Evolutionary conservation across 2,888 invertebrate species (phyloP).

Genomic region (Ganaspis brasiliensis): DNA sequence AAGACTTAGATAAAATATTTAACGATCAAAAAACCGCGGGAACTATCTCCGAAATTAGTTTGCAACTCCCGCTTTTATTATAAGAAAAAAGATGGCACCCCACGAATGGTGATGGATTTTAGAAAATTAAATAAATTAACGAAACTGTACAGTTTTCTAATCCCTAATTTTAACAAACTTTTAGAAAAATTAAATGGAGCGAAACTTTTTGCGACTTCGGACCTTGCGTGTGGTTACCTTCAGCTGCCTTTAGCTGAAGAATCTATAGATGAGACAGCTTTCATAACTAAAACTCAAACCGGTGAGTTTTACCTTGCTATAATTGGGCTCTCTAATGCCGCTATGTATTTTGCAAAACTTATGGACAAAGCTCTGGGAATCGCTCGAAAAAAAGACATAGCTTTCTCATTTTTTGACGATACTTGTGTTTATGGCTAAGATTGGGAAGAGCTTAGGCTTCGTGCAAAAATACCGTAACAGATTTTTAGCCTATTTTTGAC

Average conservation of each 20-base stretch:
- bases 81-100: conserved; percentile 61
- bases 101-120: conserved; percentile 65
- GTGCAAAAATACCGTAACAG: no score
- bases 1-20: conserved; percentile 45
- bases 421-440: conserved; percentile 45
- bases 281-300: conserved; percentile 31
- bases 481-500: no score
- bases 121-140: conserved; percentile 69
- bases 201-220: conserved; percentile 66
- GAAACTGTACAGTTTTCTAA: conserved; percentile 66
- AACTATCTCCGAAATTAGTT: conserved; percentile 47
- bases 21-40: conserved; percentile 41
- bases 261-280: conserved; percentile 42
- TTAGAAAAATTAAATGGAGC: conserved; percentile 67
- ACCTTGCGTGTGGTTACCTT: conserved; percentile 66
- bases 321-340: background rate
- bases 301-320: no score
- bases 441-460: conserved; percentile 63
- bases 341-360: no score
- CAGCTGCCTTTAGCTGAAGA: conserved; percentile 27
- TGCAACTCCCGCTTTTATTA: conserved; percentile 61
- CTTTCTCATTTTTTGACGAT: no score
- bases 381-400: no score
- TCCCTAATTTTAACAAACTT: conserved; percentile 75
- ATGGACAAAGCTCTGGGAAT: no score